Percentiles rank a stretch among this genome's conserved stretches.
phyloP scores from a whole-genome alignment of 2,888 invertebrate genomes.

The Aelia acuminata region DNA sequence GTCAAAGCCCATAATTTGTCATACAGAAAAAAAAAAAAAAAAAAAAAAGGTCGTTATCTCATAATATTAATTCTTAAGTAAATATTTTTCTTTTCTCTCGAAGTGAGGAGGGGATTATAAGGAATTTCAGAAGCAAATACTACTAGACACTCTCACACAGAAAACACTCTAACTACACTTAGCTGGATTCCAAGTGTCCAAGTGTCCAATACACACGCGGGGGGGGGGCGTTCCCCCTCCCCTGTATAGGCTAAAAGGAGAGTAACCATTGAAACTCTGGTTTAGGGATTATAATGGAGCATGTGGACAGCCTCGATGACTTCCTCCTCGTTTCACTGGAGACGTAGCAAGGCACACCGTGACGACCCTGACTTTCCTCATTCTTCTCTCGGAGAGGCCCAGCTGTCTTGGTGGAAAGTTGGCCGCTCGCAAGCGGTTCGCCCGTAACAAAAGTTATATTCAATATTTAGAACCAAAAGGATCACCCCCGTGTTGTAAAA shows the following conservation, averaged over 20 bases:
- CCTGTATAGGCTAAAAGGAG: not conserved
- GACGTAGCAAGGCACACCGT: conserved; percentile 13
- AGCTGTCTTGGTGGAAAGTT: conserved; percentile 14
- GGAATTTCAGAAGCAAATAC: too few species aligned
- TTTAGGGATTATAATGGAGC: not conserved
- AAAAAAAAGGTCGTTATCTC: too few species aligned
- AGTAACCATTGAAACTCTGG: conserved; percentile 20
- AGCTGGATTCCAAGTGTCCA: not conserved
- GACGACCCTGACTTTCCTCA: conserved; percentile 47
- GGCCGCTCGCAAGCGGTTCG: not conserved
- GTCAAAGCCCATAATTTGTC: too few species aligned
- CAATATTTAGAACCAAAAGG: not conserved
- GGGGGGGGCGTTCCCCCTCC: not conserved
- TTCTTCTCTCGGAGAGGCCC: not conserved
- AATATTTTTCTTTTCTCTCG: too few species aligned
- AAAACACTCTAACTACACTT: not conserved
- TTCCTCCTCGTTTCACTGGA: conserved; percentile 38
- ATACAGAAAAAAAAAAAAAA: too few species aligned
- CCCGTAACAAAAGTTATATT: conserved; percentile 17
- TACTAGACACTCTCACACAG: too few species aligned
- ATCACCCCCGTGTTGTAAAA: not conserved
- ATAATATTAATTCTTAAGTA: too few species aligned
- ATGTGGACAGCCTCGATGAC: not conserved
- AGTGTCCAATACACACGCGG: not conserved
- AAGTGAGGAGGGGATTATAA: too few species aligned